Evolutionary conservation across 2,888 invertebrate genomes (phyloP).

Genomic region (Athalia circularis): DNA sequence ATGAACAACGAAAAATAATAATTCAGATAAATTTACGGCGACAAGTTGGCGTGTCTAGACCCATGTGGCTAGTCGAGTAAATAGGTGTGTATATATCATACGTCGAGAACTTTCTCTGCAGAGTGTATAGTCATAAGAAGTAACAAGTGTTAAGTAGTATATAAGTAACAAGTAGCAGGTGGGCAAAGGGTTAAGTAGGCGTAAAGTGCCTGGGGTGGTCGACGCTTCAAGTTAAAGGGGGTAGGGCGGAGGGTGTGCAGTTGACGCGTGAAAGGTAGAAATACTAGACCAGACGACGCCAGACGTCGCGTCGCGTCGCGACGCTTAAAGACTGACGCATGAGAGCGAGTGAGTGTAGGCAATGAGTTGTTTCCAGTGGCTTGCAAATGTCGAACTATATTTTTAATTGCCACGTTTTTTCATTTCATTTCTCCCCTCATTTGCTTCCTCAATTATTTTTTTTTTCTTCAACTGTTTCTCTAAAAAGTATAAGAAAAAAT

Average conservation of each 20-base stretch:
- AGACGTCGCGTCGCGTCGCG: slow-evolving; percentile 21
- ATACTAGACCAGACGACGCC: slow-evolving; percentile 33
- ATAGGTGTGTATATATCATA: background rate
- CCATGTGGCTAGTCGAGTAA: background rate
- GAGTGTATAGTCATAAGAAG: background rate
- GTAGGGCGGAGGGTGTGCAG: slow-evolving; percentile 1
- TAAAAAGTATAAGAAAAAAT: too few species aligned
- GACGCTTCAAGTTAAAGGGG: slow-evolving; percentile 1
- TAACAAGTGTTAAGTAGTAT: slow-evolving; percentile 25
- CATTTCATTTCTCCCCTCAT: background rate
- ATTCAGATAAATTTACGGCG: background rate
- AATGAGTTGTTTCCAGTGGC: slow-evolving; percentile 16
- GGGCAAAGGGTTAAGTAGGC: slow-evolving; percentile 30
- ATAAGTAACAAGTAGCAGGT: slow-evolving; percentile 1
- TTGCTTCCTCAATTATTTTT: background rate
- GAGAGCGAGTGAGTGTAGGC: background rate
- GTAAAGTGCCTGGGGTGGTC: slow-evolving; percentile 18
- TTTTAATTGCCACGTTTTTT: background rate
- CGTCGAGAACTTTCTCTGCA: background rate
- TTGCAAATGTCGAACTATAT: background rate
- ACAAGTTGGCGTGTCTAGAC: background rate
- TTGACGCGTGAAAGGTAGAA: slow-evolving; percentile 33
- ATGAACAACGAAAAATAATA: too few species aligned
- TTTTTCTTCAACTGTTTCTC: background rate
- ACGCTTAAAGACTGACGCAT: slow-evolving; percentile 25